Conservation (phyloP, 1,140 invertebrate species). For the Lutraria rhynchaena region DNA sequence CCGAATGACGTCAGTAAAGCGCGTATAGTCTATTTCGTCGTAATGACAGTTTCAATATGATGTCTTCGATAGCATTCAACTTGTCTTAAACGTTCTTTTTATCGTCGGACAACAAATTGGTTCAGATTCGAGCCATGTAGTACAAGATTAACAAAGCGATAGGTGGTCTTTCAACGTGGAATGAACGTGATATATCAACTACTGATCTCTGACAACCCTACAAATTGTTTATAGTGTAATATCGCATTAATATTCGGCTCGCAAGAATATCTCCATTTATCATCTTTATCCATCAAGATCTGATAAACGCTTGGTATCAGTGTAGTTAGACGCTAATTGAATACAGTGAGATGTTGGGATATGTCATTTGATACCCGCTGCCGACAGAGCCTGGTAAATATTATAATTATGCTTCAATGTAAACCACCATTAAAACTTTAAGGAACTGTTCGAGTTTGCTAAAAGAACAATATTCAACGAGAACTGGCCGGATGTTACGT, state of each 20-base stretch:
- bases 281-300: conserved; percentile 50
- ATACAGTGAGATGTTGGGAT: conserved; percentile 40
- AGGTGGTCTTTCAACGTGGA: conserved; percentile 42
- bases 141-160: background rate
- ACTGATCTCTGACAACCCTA: conserved; percentile 34
- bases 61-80: no score
- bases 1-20: no score
- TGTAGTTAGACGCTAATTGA: conserved; percentile 54
- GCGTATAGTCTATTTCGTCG: no score
- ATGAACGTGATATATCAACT: conserved; percentile 22
- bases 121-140: no score
- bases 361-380: conserved; percentile 37
- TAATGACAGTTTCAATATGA: no score
- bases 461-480: no score
- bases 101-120: no score
- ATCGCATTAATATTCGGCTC: conserved; percentile 49
- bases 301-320: conserved; percentile 49
- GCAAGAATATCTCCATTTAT: conserved; percentile 48
- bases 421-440: no score
- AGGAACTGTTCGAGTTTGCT: no score
- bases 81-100: no score
- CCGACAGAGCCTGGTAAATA: background rate
- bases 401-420: background rate
- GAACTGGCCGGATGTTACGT: no score
- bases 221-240: conserved; percentile 49